phyloP scores from a whole-genome alignment of 2,888 invertebrate species.

The Beris morrisii region DNA sequence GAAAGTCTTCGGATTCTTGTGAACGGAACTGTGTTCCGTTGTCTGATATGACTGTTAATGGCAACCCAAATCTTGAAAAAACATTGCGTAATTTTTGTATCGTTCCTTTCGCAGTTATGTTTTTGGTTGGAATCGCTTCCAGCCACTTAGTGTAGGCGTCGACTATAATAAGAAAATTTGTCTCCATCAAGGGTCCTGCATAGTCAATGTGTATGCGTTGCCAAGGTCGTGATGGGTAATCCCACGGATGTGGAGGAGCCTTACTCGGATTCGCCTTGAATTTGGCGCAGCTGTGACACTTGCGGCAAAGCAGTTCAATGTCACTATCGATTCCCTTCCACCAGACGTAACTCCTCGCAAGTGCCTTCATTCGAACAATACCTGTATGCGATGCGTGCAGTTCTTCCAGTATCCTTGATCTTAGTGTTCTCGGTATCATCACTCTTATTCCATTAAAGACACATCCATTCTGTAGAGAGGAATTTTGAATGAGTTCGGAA shows the following conservation, averaged over 20 bases:
- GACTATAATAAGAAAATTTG: no score
- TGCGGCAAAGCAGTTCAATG: conserved; percentile 34
- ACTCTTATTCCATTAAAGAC: conserved; percentile 29
- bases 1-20: no score
- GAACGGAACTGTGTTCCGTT: no score
- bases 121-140: no score
- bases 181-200: no score
- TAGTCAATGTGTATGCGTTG: no score
- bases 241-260: conserved; percentile 29
- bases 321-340: conserved; percentile 42
- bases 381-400: conserved; percentile 40
- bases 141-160: no score
- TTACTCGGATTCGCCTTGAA: conserved; percentile 34
- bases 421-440: conserved; percentile 32
- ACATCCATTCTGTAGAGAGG: conserved; percentile 32
- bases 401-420: conserved; percentile 27
- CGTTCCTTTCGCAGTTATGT: no score
- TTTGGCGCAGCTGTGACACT: conserved; percentile 27
- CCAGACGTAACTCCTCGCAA: conserved; percentile 42
- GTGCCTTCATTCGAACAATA: conserved; percentile 36
- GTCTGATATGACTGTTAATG: no score
- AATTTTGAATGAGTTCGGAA: conserved; percentile 16
- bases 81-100: no score
- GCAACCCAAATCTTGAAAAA: no score
- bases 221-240: no score